Percentiles rank a stretch among this genome's conserved stretches.
phyloP scores from a whole-genome alignment of 92 coral and sea anemone genomes.

The Siderastrea radians region DNA sequence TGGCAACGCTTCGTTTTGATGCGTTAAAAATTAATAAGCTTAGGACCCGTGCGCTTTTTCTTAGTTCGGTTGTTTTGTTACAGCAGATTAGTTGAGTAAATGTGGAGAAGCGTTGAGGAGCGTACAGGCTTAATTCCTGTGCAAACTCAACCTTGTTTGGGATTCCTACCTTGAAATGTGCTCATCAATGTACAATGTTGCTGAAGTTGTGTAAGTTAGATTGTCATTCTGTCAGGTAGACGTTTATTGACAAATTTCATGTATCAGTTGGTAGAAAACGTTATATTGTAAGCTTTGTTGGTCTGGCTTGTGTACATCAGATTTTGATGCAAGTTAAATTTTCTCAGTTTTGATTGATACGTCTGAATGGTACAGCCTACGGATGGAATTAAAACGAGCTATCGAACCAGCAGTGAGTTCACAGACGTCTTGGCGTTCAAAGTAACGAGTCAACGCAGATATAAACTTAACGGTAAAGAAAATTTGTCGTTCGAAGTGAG shows the following conservation, averaged over 20 bases:
- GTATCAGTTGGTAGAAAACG: background rate
- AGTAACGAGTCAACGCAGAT: too few species aligned
- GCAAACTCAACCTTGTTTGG: too few species aligned
- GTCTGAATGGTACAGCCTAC: background rate
- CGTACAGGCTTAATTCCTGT: background rate
- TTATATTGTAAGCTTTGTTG: background rate
- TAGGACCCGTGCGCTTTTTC: constrained; percentile 6
- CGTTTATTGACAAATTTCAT: background rate
- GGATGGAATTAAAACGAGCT: background rate
- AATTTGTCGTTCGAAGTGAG: too few species aligned
- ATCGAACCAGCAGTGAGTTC: too few species aligned
- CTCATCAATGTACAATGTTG: background rate
- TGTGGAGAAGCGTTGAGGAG: background rate
- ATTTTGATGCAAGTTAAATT: background rate
- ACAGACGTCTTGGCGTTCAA: too few species aligned
- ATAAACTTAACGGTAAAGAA: too few species aligned
- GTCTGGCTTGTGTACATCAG: background rate
- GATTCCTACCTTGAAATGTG: background rate
- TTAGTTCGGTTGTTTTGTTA: constrained; percentile 5
- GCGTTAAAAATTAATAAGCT: constrained; percentile 24
- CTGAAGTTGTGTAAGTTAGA: background rate
- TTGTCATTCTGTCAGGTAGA: constrained; percentile 8
- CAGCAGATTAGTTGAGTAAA: background rate
- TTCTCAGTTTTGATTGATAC: background rate
- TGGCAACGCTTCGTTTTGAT: constrained; percentile 27